phyloP scores from a whole-genome alignment of 2,797 vertebrate species.

The Danio jaintianensis region DNA sequence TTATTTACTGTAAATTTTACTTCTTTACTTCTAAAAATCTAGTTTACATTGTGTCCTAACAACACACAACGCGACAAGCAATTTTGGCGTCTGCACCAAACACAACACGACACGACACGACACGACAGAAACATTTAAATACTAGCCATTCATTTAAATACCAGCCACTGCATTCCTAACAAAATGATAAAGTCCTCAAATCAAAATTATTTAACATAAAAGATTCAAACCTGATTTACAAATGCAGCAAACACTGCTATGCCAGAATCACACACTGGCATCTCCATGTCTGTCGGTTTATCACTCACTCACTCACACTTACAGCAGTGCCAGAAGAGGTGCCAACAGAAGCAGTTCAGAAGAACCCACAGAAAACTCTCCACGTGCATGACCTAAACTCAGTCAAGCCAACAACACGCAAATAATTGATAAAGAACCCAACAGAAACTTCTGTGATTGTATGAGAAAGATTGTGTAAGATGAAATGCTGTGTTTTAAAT shows the following conservation, averaged over 20 bases:
- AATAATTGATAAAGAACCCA: not conserved
- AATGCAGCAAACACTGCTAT: constrained; percentile 13
- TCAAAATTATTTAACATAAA: not conserved
- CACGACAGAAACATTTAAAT: too few species aligned
- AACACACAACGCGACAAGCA: too few species aligned
- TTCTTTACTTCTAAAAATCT: too few species aligned
- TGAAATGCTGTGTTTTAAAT: too few species aligned
- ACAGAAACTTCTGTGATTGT: too few species aligned
- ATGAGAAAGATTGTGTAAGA: too few species aligned
- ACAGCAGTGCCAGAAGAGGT: constrained; percentile 4
- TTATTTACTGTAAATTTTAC: too few species aligned
- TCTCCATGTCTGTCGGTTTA: constrained; percentile 9
- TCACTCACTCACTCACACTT: constrained; percentile 27
- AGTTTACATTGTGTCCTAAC: too few species aligned
- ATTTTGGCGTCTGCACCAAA: too few species aligned
- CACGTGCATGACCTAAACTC: constrained; percentile 6
- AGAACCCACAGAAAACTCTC: constrained; percentile 5
- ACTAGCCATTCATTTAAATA: too few species aligned
- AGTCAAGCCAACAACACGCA: not conserved
- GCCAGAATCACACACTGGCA: constrained; percentile 51
- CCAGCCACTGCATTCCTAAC: too few species aligned
- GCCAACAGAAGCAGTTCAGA: constrained; percentile 16
- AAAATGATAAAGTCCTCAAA: not conserved
- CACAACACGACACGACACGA: too few species aligned
- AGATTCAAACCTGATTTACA: not conserved